These are phyloP conservation scores for Papilio aristodemus DNA, from an alignment of 1,140 invertebrate species.

Conservation along the genomic window DNA sequence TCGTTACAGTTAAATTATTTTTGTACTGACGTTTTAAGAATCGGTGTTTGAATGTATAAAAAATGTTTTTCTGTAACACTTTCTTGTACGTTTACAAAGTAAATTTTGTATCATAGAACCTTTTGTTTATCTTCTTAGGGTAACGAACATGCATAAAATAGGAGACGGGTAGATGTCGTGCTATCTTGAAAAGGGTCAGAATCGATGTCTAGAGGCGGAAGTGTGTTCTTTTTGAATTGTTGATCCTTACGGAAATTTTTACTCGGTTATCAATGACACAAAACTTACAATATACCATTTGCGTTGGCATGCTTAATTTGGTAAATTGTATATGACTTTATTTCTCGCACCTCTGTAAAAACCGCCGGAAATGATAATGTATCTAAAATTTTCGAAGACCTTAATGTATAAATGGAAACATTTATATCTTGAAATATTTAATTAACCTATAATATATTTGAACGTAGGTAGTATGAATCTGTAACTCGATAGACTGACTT, in stretches of 20 bases:
- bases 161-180: conserved; percentile 18
- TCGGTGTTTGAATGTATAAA: too few species aligned
- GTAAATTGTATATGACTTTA: not conserved
- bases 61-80: too few species aligned
- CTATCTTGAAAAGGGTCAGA: conserved; percentile 19
- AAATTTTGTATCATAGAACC: not conserved
- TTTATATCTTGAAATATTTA: not conserved
- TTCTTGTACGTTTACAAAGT: not conserved
- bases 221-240: not conserved
- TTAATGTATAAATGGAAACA: not conserved
- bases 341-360: too few species aligned
- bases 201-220: not conserved
- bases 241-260: not conserved
- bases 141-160: conserved; percentile 18
- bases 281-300: not conserved
- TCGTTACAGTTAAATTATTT: too few species aligned
- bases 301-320: not conserved
- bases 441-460: not conserved
- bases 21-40: too few species aligned
- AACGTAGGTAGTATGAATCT: not conserved
- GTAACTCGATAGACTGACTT: conserved; percentile 6
- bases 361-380: too few species aligned
- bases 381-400: too few species aligned
- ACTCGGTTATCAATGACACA: not conserved
- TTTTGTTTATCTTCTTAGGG: not conserved